Evolutionary conservation across 2,888 invertebrate genomes (phyloP), one percentile per base, ranked within the genome.

Genomic region (Aleiodes alternator): DNA sequence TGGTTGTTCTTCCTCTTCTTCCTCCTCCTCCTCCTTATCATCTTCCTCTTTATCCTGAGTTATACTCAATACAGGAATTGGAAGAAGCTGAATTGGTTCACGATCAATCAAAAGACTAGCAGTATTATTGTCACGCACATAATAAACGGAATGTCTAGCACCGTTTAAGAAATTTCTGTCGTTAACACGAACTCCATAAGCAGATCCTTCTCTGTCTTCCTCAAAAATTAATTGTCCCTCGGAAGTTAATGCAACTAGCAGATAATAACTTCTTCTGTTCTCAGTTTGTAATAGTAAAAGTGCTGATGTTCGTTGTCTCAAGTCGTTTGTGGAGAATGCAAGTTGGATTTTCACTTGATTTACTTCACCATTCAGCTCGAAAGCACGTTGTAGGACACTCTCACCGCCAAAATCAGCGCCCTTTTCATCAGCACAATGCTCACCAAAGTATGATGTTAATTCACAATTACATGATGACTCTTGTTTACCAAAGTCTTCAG

Each of bases 401-500:
- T 96, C 96, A 0, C 97, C 97, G 81, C 95, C 95, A 82, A 97
- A 97, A 84, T 96, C 96, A 0, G 96, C 97, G 0, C 96, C 97
- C 86, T 96, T 96, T 87, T 97, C 92, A 81, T 96, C 96, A 81
- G 94, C 94, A 85, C 97, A 97, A 83, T 94, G 93, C 82, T 96
- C 96, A 12, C 97, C 97, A 81, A 96, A 95, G 87, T 97, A 97
- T 75, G 97, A 97, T 0, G 97, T 97, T 78, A 95, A 93, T 82
- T 96, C 96, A 82, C 97, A 97, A 81, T 97, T 94, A 85, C 98
- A 98, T 9, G 94, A 94, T 81, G 96, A 96, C 80, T 95, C 94
- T 83, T 96, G 96, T 78, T 94, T 94, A 12, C 94, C 93, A 88
- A 98, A 98, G 87, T 97, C 95, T 89, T 97, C 97, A 3, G 95